Evolutionary conservation across 2,888 invertebrate genomes (phyloP), one percentile per base, ranked within the genome.

Genomic region (Drosophila falleni): DNA sequence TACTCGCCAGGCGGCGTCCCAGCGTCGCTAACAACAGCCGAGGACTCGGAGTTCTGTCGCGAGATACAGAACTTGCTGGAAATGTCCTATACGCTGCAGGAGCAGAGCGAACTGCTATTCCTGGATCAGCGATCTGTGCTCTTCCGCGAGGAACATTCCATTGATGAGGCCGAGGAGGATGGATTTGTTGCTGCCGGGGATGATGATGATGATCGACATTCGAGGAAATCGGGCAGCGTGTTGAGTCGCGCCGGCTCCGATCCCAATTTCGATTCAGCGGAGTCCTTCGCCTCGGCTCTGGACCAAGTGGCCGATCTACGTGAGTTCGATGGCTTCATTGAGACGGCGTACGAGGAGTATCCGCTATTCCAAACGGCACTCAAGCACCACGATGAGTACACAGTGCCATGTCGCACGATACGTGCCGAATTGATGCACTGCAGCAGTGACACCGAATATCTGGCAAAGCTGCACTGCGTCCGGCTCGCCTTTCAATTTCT

Each of bases 221-320:
- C 91, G 8, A 89, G 86, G 19, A 89, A 86, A 71, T 92, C 92
- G 1, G 74, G 71, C 49, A 87, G 87, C 29, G 69, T 81, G 0
- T 74, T 91, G 29, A 91, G 91, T 79, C 87, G 93, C 64, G 77
- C 93, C 79, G 69, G 93, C 86, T 92, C 92, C 83, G 90, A 93
- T 92, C 89, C 95, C 0, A 95, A 96, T 90, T 95, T 97, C 74
- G 97, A 98, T 80, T 98, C 98, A 15, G 97, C 97, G 0, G 99
- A 99, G 92, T 98, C 98, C 72, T 99, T 98, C 93, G 97, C 98
- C 54, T 99, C 98, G 1, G 99, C 99, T 0, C 96, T 98, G 90
- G 99, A 98, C 92, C 96, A 96, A 93, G 96, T 97, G 9, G 97
- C 97, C 8, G 97, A 97, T 93, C 93, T 98, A 59, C 94, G 96